These are phyloP conservation scores for Plecturocebus donacophilus DNA, from an alignment of 2,113 vertebrate species.

Conservation along the genomic window DNA sequence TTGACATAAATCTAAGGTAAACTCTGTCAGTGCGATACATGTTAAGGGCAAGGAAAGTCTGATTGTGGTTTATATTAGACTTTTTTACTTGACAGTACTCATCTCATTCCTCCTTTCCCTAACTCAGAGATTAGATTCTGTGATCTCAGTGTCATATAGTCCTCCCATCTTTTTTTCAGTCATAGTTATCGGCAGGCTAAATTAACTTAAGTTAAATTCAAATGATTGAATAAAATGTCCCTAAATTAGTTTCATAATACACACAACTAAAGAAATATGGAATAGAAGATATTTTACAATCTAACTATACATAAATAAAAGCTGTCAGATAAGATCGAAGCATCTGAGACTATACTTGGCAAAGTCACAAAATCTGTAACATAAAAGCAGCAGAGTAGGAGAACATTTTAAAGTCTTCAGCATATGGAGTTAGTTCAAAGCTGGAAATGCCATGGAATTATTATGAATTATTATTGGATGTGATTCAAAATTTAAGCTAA, in stretches of 20 bases:
- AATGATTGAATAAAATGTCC: background rate
- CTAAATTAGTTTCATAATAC: background rate
- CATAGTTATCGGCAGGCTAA: background rate
- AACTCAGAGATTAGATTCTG: background rate
- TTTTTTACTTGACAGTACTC: accelerated
- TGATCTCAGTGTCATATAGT: background rate
- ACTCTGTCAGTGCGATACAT: background rate
- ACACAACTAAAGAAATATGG: background rate
- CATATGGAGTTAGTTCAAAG: conserved; percentile 29
- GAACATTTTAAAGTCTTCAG: background rate
- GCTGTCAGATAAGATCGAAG: background rate
- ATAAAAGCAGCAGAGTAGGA: conserved; percentile 7
- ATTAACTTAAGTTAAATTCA: conserved; percentile 5
- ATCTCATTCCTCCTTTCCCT: background rate
- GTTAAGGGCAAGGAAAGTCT: background rate
- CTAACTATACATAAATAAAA: conserved; percentile 11
- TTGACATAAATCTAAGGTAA: background rate
- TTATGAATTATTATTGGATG: conserved; percentile 58
- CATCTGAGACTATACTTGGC: background rate
- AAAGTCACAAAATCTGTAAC: background rate
- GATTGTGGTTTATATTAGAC: background rate
- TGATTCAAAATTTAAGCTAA: conserved; percentile 39
- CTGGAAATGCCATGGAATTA: background rate
- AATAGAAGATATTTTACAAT: background rate
- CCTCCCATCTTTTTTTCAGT: background rate